phyloP scores from a whole-genome alignment of 2,797 vertebrate species.

The Prionace glauca region DNA sequence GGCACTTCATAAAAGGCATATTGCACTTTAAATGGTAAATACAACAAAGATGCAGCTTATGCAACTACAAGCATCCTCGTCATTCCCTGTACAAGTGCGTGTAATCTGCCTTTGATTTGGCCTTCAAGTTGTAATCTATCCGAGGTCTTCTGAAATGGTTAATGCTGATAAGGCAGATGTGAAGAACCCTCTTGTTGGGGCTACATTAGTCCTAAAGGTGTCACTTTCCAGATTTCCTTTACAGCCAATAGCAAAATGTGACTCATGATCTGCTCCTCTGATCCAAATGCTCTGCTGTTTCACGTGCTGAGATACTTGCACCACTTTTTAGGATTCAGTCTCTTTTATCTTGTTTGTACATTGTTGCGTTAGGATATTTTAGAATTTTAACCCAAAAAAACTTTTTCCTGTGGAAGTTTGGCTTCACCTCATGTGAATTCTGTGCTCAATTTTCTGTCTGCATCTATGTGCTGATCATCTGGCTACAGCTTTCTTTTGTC shows the following conservation, averaged over 20 bases:
- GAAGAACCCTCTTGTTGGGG: too few relatives aligned
- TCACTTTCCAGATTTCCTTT: neutral
- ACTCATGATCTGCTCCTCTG: neutral
- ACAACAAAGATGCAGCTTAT: too few relatives aligned
- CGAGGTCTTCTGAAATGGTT: too few relatives aligned
- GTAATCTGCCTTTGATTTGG: too few relatives aligned
- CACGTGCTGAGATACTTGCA: neutral
- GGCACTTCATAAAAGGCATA: too few relatives aligned
- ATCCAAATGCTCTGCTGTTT: too few relatives aligned
- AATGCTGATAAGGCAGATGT: too few relatives aligned
- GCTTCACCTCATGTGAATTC: neutral
- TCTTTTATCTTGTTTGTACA: neutral
- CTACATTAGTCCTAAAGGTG: neutral
- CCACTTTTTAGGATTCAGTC: neutral
- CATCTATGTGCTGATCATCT: neutral
- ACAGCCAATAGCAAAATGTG: too few relatives aligned
- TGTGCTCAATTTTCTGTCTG: neutral
- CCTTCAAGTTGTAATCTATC: too few relatives aligned
- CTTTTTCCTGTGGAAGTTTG: neutral
- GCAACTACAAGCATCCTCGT: too few relatives aligned
- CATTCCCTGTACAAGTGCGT: too few relatives aligned
- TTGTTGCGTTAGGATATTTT: neutral
- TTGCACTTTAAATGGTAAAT: too few relatives aligned
- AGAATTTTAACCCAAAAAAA: neutral
- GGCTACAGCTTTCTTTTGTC: neutral